These are phyloP conservation scores for Anthopleura xanthogrammica DNA, from an alignment of 92 coral and sea anemone species.

Conservation along the genomic window DNA sequence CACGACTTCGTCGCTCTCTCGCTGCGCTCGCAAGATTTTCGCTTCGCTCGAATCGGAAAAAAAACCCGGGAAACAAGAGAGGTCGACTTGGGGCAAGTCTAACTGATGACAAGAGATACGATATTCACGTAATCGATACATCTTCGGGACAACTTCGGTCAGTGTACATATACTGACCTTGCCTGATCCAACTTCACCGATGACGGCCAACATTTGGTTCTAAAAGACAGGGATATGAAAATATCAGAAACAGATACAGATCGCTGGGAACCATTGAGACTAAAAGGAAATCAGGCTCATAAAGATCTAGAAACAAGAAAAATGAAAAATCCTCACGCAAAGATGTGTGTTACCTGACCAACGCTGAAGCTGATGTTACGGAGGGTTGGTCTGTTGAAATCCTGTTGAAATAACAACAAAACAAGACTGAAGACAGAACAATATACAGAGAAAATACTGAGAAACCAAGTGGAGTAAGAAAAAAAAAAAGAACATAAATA, in stretches of 20 bases:
- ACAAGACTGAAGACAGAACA: background rate
- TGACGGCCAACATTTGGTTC: conserved; percentile 29
- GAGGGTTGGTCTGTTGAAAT: conserved; percentile 13
- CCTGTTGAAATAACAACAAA: conserved; percentile 11
- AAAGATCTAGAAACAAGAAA: background rate
- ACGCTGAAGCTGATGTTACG: conserved; percentile 26
- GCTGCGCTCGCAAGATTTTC: no score
- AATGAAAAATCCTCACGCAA: background rate
- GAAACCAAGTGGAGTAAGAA: no score
- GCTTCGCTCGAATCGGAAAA: no score
- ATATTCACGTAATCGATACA: no score
- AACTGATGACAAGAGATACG: no score
- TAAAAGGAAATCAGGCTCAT: background rate
- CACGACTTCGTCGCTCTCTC: no score
- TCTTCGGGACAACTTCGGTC: no score
- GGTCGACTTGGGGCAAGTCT: no score
- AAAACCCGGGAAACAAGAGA: no score
- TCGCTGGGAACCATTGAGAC: background rate
- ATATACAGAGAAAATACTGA: no score
- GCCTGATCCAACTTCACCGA: conserved; percentile 45
- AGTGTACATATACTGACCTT: conserved; percentile 11
- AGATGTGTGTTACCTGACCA: conserved; percentile 8
- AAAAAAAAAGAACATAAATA: no score
- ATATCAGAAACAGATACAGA: background rate
- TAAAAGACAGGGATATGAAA: background rate